These are phyloP conservation scores for Reticulitermes speratus DNA, from an alignment of 1,140 invertebrate genomes.

Conservation along the genomic window DNA sequence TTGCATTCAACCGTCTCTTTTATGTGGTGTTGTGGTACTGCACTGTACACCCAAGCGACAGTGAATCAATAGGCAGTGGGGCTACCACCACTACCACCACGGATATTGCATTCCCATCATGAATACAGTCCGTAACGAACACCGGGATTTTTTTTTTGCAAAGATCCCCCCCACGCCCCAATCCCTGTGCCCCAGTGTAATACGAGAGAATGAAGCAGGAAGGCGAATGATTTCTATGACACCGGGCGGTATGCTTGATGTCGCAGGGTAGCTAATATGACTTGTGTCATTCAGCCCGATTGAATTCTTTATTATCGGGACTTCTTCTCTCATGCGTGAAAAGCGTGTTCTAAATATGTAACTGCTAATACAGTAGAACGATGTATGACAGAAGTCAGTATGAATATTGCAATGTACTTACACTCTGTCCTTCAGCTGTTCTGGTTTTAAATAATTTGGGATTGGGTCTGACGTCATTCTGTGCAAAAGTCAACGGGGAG, in stretches of 20 bases:
- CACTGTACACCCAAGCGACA: background rate
- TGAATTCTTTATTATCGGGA: no score
- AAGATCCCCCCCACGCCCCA: no score
- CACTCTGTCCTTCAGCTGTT: no score
- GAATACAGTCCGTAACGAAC: background rate
- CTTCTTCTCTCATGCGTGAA: no score
- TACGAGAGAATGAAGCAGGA: background rate
- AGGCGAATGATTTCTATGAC: background rate
- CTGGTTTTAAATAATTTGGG: no score
- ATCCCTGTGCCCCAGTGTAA: background rate
- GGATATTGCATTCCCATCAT: constrained; percentile 18
- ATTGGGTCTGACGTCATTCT: no score
- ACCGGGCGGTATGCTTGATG: background rate
- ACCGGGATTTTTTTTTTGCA: background rate
- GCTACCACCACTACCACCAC: background rate
- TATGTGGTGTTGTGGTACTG: background rate
- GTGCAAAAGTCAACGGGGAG: no score
- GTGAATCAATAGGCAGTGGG: background rate
- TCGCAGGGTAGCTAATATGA: background rate
- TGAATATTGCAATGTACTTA: no score
- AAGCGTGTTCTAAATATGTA: no score
- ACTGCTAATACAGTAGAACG: no score
- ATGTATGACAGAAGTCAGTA: no score
- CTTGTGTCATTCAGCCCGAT: no score
- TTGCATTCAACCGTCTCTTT: background rate